Base-by-base conservation (phyloP, 2,113 vertebrate species). In the Nerophis ophidion region DNA sequence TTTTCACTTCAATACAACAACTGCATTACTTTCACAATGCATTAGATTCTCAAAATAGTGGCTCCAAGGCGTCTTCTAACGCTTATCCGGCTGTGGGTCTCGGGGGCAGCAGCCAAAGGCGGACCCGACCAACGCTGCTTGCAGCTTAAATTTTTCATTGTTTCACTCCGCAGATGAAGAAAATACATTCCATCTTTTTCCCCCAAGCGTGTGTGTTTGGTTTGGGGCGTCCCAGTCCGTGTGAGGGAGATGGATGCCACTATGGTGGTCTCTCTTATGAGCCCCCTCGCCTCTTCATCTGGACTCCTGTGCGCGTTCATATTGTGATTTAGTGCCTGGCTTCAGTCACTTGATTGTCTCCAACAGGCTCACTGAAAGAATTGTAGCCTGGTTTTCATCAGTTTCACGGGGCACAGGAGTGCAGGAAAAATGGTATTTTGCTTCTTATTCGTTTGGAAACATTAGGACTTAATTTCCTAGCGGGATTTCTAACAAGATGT, bases 321-420 rank as follows among this genome's bases (percentile, higher is more conserved):
- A 89, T 90, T 91, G 88, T 91, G 90, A 91, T 91, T 81, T 89
- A 91, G 84, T 89, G 87, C 82, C 82, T 86, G 82, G 84, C 84
- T 88, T 91, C 83, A 88, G 84, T 74, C 75, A 87, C 85, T 89
- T 87, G 87, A 90, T 90, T 91, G 90, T 80, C 82, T 90, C 82
- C 87, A 90, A 86, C 84, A 83, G 86, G 78, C 81, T 79, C 81
- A 73, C 77, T 79, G 77, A 90, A 89, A 86, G 82, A 83, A 88
- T 86, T 78, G 82, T 50, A 68, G 86, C 83, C 87, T 87, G 81
- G 83, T 90, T 89, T 90, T 89, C 86, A 90, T 90, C 89, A 89
- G 63, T 65, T 75, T 68, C 74, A 60, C 53, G 61, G 74, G 70
- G 76, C 77, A 70, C 60, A 36, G 56, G 34, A 72, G 66, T 77